Base-by-base conservation (phyloP, 2,113 vertebrate species). In the Argyrosomus japonicus region DNA sequence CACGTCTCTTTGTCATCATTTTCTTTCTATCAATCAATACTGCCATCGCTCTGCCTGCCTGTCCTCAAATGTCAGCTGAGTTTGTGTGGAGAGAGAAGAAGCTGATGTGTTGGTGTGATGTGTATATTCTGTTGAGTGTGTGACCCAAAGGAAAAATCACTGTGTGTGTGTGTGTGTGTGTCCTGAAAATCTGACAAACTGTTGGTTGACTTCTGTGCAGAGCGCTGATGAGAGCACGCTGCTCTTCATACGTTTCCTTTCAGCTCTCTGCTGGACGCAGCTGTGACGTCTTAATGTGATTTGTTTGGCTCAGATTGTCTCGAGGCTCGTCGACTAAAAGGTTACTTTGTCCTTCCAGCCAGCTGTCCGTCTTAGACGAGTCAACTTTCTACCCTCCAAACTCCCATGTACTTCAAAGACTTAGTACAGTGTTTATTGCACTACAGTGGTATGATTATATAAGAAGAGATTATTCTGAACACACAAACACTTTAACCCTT, bases 281-380 rank as follows among this genome's bases (percentile, higher is more conserved):
- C 75, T 75, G 57, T 60, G 43, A 50, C 45, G 14, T 70, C 75
- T 54, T 78, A 57, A 61, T 63, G 32, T 68, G 29, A 82, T 79
- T 83, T 79, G 60, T 88, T 84, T 68, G 58, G 29, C 25, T 69
- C 25, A 56, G 65, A 81, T 29, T 70, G 63, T 73, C 77, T 80
- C 0, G 63, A 74, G 62, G 75, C 60, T 48, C 13, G 36, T 53
- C 69, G 63, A 79, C 54, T 32, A 45, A 68, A 79, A 75, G 79
- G 79, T 79, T 51, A 18, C 43, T 21, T 68, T 21, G 54, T 82
- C 86, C 79, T 82, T 50, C 15, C 36, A 68, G 79, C 79, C 69
- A 79, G 75, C 58, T 84, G 81, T 74, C 85, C 63, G 27, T 87
- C 77, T 32, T 32, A 43, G 50, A 67, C 2, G 0, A 51, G 48